A percentile compares a stretch with the other conserved stretches of the same genome.
phyloP scores from a whole-genome alignment of 2,113 vertebrate genomes.

The Chrysochloris asiatica region DNA sequence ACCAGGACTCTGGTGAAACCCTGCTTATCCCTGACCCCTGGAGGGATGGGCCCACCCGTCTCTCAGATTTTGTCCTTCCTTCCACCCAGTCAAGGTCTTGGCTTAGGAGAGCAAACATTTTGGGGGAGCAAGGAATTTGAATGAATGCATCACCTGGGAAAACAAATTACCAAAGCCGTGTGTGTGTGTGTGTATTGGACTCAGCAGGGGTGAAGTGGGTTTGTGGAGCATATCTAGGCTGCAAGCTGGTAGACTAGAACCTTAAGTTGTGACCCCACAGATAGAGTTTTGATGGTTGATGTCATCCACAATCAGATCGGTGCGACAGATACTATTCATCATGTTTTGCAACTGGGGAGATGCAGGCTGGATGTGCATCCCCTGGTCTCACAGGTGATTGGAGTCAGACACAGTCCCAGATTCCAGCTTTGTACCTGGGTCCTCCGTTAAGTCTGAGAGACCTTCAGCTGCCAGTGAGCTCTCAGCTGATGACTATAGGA shows the following conservation, averaged over 20 bases:
- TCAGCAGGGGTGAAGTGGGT: too few species aligned
- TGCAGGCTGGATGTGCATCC: background rate
- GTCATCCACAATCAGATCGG: fast-evolving
- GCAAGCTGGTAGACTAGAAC: background rate
- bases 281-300: background rate
- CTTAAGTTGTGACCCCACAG: background rate
- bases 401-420: background rate
- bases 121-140: background rate
- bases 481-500: fast-evolving
- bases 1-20: background rate
- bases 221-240: background rate
- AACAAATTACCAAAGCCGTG: background rate
- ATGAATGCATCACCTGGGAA: background rate
- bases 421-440: background rate
- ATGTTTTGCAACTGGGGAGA: background rate
- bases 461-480: background rate
- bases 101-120: background rate
- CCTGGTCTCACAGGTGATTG: background rate
- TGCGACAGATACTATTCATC: fast-evolving
- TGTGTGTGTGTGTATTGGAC: too few species aligned
- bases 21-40: background rate
- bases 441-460: background rate
- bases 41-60: background rate
- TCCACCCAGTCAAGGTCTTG: background rate
- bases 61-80: background rate